A percentile compares a stretch with the other conserved stretches of the same genome.
These are phyloP conservation scores for Cylindroiulus punctatus DNA, from an alignment of 2,888 invertebrate species.

Conservation along the genomic window DNA sequence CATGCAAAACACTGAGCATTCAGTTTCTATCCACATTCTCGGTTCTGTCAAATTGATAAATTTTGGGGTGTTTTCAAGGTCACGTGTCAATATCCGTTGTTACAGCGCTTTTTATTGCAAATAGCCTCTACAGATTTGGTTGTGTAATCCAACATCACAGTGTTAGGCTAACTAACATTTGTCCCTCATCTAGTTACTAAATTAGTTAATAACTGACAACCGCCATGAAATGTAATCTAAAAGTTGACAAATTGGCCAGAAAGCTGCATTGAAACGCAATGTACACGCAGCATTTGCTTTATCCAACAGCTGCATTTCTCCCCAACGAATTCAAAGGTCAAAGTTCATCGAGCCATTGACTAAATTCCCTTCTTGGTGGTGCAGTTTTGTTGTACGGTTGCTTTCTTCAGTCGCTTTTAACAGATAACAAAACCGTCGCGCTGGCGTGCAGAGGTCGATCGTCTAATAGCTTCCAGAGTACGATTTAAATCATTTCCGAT, in stretches of 20 bases:
- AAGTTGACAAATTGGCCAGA: neutral
- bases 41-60: too few relatives aligned
- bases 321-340: neutral
- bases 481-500: slow-evolving; percentile 37
- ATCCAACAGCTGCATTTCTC: neutral
- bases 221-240: too few relatives aligned
- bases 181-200: too few relatives aligned
- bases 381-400: neutral
- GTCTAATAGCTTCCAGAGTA: slow-evolving; percentile 42
- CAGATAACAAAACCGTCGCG: neutral
- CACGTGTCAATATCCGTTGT: too few relatives aligned
- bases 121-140: too few relatives aligned
- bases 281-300: neutral
- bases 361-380: neutral
- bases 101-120: too few relatives aligned
- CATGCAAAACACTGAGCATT: too few relatives aligned
- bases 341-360: slow-evolving; percentile 12
- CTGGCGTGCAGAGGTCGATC: slow-evolving; percentile 25
- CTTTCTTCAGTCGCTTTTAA: slow-evolving; percentile 27
- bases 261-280: neutral
- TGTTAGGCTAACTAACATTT: too few relatives aligned
- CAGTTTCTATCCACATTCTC: too few relatives aligned
- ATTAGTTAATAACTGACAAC: too few relatives aligned
- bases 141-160: too few relatives aligned
- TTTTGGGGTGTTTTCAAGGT: too few relatives aligned